Evolutionary conservation across 2,888 invertebrate species (phyloP).

Genomic region (Tipula vernalis): DNA sequence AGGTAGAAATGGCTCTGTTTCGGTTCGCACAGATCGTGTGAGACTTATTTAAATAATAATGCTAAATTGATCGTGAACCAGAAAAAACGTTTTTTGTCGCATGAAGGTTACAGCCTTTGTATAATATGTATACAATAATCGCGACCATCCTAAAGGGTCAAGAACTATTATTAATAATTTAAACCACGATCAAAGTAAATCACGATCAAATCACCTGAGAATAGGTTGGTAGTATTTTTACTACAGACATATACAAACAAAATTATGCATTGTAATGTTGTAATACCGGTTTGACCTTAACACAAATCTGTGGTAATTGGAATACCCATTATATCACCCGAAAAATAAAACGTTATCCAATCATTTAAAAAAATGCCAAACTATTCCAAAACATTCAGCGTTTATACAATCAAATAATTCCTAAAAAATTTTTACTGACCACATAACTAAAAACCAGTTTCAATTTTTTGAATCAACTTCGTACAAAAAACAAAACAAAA

Average conservation of each 20-base stretch:
- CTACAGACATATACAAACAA: not conserved
- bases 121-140: not conserved
- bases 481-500: not conserved
- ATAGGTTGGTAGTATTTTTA: no score
- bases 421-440: not conserved
- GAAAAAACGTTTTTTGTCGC: not conserved
- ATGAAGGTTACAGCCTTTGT: not conserved
- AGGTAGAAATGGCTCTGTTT: no score
- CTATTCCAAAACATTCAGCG: not conserved
- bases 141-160: not conserved
- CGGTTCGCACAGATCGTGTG: no score
- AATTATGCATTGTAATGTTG: not conserved
- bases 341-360: not conserved
- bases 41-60: no score
- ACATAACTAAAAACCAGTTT: not conserved
- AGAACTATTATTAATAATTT: not conserved
- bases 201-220: not conserved
- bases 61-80: not conserved
- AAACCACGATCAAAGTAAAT: not conserved
- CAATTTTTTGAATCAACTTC: not conserved
- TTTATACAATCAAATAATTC: not conserved
- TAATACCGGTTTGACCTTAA: not conserved
- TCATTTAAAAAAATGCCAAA: not conserved
- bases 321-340: not conserved
- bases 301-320: not conserved